These are phyloP conservation scores for Yponomeuta evonymella DNA, from an alignment of 2,888 invertebrate genomes.

Conservation along the genomic window DNA sequence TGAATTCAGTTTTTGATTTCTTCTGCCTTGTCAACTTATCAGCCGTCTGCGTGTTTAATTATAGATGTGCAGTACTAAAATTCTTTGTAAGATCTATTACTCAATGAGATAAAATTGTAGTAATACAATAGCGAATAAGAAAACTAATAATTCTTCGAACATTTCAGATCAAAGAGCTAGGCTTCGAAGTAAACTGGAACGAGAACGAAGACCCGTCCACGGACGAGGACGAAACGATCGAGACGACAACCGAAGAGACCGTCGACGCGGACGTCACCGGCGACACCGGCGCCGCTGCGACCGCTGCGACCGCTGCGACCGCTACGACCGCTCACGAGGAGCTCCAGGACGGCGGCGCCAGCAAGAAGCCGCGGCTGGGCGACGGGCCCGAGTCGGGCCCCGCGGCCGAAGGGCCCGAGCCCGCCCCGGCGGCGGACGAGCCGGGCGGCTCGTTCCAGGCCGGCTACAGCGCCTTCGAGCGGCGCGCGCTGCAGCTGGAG, in stretches of 20 bases:
- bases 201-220: not conserved
- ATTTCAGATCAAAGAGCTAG: conserved; percentile 5
- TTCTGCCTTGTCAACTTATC: too few relatives aligned
- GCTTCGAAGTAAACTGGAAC: conserved; percentile 9
- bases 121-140: too few relatives aligned
- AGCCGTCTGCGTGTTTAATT: too few relatives aligned
- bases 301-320: not conserved
- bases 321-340: not conserved
- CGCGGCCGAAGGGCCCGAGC: conserved; percentile 29
- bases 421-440: not conserved
- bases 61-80: too few relatives aligned
- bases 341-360: not conserved
- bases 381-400: conserved; percentile 23
- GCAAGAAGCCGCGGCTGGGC: conserved; percentile 54
- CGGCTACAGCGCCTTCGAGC: conserved; percentile 65
- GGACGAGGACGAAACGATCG: not conserved
- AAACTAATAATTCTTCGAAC: not conserved
- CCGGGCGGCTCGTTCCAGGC: conserved; percentile 60
- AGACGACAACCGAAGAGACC: conserved; percentile 28
- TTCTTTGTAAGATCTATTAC: too few relatives aligned
- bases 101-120: too few relatives aligned
- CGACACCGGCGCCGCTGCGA: not conserved
- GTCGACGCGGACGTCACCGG: conserved; percentile 40
- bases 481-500: conserved; percentile 56
- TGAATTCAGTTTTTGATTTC: too few relatives aligned